Base-by-base conservation (phyloP, 2,888 invertebrate genomes). In the Oasisia sp. region DNA sequence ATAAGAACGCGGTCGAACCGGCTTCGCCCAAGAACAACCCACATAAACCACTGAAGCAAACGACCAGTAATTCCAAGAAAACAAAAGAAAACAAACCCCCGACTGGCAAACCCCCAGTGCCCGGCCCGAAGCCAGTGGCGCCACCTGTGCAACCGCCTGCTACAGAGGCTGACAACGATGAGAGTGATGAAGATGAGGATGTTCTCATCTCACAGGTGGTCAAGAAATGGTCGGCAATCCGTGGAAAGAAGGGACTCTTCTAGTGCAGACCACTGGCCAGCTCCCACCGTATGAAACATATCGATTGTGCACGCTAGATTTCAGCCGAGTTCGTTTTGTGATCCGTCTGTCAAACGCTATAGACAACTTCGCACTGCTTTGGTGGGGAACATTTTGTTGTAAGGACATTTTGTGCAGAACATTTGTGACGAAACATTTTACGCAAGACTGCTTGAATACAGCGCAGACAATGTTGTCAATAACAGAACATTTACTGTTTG, bases 121-220 rank as follows among this genome's bases (percentile, higher is more conserved):
- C 90, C 0, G 44, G 44, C 14, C 44, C 90, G 32, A 32, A 32
- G 27, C 44, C 74, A 74, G 74, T 74, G 74, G 74, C 74, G 27
- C 74, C 74, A 74, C 74, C 74, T 74, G 90, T 38, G 90, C 27
- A 7, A 14, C 90, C 12, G 9, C 90, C 38, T 5, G 90, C 32
- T 32, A 32, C 32, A 32, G 91, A 91, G 32, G n/a, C 38, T 12
- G 74, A 91, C 32, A 91, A 89, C 32, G 89, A 38, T 32, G 91
- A 91, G 32, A 74, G 89, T 44, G 91, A 91, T n/a, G 91, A 91
- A 32, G 91, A 91, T 32, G 56, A 91, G 38, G 91, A 91, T 58
- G 91, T 74, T 19, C 32, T 74, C 56, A 91, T 91, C 32, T 32
- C 91, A 12, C 58, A 91, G 32, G 91, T 91, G 12, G 56, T 91